phyloP scores from a whole-genome alignment of 2,113 vertebrate genomes.

The Psittacus erithacus region DNA sequence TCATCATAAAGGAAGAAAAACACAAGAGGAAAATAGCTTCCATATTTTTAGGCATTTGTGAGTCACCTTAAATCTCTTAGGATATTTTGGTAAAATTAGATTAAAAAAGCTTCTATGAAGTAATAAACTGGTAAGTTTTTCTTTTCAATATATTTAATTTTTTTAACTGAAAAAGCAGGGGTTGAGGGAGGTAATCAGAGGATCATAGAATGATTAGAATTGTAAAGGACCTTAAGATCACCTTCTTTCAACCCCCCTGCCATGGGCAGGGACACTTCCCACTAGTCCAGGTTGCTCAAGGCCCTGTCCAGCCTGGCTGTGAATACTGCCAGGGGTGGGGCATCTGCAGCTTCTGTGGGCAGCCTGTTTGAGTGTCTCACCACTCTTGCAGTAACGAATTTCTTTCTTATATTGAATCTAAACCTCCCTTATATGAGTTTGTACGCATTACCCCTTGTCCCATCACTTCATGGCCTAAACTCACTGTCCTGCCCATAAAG shows the following conservation, averaged over 20 bases:
- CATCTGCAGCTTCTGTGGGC: background rate
- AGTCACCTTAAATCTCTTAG: slow-evolving; percentile 31
- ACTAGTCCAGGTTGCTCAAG: background rate
- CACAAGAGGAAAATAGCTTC: slow-evolving; percentile 10
- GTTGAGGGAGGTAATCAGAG: background rate
- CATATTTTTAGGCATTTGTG: slow-evolving; percentile 21
- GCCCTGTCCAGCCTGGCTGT: background rate
- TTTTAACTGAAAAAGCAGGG: background rate
- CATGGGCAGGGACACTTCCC: background rate
- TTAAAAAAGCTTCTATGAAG: background rate
- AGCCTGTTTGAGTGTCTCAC: background rate
- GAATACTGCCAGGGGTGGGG: background rate
- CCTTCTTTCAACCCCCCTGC: background rate
- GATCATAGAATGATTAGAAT: background rate
- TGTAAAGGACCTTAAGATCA: background rate
- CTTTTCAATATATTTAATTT: background rate
- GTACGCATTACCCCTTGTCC: background rate
- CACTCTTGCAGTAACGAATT: background rate
- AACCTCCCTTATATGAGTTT: background rate
- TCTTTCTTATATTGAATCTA: background rate
- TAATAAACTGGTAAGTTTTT: background rate
- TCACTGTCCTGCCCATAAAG: background rate
- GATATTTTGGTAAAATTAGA: slow-evolving; percentile 25
- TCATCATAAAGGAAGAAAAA: background rate
- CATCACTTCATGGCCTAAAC: background rate